Conservation (phyloP, 1,140 invertebrate genomes). For the Linepithema humile region DNA sequence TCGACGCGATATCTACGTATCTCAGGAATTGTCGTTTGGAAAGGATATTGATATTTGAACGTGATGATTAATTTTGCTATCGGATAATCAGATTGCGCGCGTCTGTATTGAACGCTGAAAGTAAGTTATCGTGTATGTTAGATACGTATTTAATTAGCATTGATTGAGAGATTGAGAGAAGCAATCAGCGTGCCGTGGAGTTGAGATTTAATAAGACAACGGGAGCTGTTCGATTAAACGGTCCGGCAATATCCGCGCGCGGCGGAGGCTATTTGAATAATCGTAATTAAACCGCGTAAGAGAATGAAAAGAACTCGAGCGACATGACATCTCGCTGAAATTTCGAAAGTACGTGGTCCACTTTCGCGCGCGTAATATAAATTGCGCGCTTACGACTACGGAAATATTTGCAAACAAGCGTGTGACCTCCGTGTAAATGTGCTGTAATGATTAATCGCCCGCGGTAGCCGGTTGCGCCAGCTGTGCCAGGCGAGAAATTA, state of each 20-base stretch:
- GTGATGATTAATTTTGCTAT: slow-evolving; percentile 15
- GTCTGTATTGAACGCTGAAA: slow-evolving; percentile 12
- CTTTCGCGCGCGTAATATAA: slow-evolving; percentile 17
- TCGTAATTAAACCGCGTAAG: background rate
- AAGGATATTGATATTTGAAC: slow-evolving; percentile 11
- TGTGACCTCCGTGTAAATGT: slow-evolving; percentile 31
- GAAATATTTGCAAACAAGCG: slow-evolving; percentile 49
- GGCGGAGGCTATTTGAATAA: background rate
- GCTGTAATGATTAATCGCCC: slow-evolving; percentile 45
- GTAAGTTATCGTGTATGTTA: slow-evolving; percentile 6
- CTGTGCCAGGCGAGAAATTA: slow-evolving; percentile 51
- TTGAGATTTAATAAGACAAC: slow-evolving; percentile 19
- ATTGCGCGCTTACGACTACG: slow-evolving; percentile 16
- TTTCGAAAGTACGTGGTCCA: slow-evolving; percentile 14
- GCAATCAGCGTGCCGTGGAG: slow-evolving; percentile 21
- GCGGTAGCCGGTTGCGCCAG: slow-evolving; percentile 49
- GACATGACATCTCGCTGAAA: background rate
- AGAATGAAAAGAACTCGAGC: background rate
- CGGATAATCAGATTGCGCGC: background rate
- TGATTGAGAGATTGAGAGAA: slow-evolving; percentile 34
- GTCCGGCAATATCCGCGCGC: background rate
- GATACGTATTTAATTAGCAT: slow-evolving; percentile 45
- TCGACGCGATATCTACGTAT: background rate
- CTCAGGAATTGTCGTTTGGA: background rate
- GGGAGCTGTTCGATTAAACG: background rate